phyloP scores from a whole-genome alignment of 2,888 invertebrate species.

The Liopterus haemorrhoidalis region DNA sequence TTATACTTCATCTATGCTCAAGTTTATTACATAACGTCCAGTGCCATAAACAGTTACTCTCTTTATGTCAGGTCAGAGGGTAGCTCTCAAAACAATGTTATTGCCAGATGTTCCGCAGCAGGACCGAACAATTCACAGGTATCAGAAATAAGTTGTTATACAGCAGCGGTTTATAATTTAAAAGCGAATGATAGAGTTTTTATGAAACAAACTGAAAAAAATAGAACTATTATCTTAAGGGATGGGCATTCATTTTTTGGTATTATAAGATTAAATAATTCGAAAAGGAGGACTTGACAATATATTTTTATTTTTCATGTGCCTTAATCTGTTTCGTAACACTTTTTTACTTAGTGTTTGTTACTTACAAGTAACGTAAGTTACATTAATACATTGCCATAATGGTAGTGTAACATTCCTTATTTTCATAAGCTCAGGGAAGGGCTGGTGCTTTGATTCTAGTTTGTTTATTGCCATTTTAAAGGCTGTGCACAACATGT shows the following conservation, averaged over 20 bases:
- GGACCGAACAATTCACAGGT: constrained; percentile 11
- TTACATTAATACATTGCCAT: not conserved
- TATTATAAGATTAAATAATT: constrained; percentile 15
- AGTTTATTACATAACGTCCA: constrained; percentile 19
- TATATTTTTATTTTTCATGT: not conserved
- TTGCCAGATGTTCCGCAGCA: constrained; percentile 13
- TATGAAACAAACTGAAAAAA: constrained; percentile 19
- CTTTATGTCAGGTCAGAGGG: constrained; percentile 15
- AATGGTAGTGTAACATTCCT: not conserved
- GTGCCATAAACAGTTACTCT: constrained; percentile 15
- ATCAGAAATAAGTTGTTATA: constrained; percentile 17
- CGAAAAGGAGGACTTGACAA: not conserved
- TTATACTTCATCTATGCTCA: constrained; percentile 20
- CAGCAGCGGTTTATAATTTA: constrained; percentile 11
- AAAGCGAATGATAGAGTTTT: constrained; percentile 18
- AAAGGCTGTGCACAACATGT: constrained; percentile 15
- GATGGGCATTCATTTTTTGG: constrained; percentile 21
- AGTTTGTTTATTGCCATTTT: no score
- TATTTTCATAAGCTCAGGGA: constrained; percentile 13
- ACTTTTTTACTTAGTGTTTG: not conserved
- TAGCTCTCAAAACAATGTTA: constrained; percentile 16
- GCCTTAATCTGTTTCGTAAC: not conserved
- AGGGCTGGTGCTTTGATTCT: constrained; percentile 14
- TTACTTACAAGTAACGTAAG: not conserved
- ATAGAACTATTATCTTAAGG: constrained; percentile 16